A percentile compares a stretch with the other conserved stretches of the same genome.
phyloP scores from a whole-genome alignment of 1,140 invertebrate species.

The Tetramorium alpestre region DNA sequence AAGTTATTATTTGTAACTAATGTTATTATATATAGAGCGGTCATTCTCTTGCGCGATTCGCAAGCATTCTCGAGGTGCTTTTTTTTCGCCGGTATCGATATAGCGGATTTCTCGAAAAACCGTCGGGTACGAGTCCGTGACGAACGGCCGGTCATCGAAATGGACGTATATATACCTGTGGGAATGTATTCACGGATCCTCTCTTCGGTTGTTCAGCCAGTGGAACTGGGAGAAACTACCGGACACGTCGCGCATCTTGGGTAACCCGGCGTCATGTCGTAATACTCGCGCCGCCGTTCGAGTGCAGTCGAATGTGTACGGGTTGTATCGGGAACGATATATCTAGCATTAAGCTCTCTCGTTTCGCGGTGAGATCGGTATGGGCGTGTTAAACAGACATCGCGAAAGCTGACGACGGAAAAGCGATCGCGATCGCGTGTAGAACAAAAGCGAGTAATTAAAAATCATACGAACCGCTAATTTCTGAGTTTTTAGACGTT shows the following conservation, averaged over 20 bases:
- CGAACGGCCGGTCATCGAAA: conserved; percentile 39
- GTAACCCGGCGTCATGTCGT: conserved; percentile 65
- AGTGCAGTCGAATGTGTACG: conserved; percentile 39
- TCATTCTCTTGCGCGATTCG: neutral
- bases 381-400: conserved; percentile 8
- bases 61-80: neutral
- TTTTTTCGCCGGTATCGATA: neutral
- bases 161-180: conserved; percentile 33
- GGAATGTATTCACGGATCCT: conserved; percentile 54
- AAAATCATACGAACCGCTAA: neutral
- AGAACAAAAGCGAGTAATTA: neutral
- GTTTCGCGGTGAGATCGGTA: neutral
- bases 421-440: neutral
- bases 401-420: conserved; percentile 25
- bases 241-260: conserved; percentile 74
- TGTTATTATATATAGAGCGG: neutral
- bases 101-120: conserved; percentile 26
- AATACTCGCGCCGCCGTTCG: conserved; percentile 25
- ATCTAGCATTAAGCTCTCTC: conserved; percentile 26
- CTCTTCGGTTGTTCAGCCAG: conserved; percentile 66
- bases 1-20: neutral
- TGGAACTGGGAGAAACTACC: conserved; percentile 78
- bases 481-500: neutral
- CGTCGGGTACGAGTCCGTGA: conserved; percentile 24
- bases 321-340: conserved; percentile 38